Percentiles rank a stretch among this genome's conserved stretches.
These are phyloP conservation scores for Phyllostomus discolor DNA, from an alignment of 2,113 vertebrate genomes.

Conservation along the genomic window DNA sequence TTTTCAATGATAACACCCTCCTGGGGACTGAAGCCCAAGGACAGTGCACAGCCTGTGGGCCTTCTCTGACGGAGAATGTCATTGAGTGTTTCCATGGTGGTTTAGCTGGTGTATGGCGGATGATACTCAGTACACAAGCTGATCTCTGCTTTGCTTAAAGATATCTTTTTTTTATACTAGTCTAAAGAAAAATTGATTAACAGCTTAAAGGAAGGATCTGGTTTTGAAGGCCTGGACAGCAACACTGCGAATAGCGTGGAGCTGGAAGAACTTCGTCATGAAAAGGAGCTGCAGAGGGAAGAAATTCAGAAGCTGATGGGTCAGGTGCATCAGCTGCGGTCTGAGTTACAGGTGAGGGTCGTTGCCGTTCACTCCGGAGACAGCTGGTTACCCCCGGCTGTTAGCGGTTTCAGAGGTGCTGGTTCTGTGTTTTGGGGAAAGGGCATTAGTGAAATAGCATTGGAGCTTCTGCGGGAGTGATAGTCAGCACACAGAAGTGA, in stretches of 20 bases:
- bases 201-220: conserved; percentile 98
- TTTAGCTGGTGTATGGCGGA: background rate
- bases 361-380: fast-evolving
- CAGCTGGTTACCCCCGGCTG: fast-evolving
- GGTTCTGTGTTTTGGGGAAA: background rate
- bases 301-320: conserved; percentile 93
- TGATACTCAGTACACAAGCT: background rate
- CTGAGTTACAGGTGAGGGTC: conserved; percentile 88
- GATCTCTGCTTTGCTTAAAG: conserved; percentile 10
- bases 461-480: background rate
- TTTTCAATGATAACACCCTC: background rate
- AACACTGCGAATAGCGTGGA: conserved; percentile 85
- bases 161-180: conserved; percentile 76
- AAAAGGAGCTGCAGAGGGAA: conserved; percentile 92
- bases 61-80: background rate
- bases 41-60: background rate
- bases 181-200: conserved; percentile 99
- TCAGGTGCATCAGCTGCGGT: conserved; percentile 88
- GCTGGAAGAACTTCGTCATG: conserved; percentile 93
- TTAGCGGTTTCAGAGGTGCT: background rate
- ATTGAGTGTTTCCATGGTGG: background rate
- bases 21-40: background rate
- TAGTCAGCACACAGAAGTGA: background rate
- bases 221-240: conserved; percentile 91
- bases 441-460: background rate